A percentile compares a stretch with the other conserved stretches of the same genome.
These are phyloP conservation scores for Neomorphus geoffroyi DNA, from an alignment of 2,797 vertebrate species.

Conservation along the genomic window DNA sequence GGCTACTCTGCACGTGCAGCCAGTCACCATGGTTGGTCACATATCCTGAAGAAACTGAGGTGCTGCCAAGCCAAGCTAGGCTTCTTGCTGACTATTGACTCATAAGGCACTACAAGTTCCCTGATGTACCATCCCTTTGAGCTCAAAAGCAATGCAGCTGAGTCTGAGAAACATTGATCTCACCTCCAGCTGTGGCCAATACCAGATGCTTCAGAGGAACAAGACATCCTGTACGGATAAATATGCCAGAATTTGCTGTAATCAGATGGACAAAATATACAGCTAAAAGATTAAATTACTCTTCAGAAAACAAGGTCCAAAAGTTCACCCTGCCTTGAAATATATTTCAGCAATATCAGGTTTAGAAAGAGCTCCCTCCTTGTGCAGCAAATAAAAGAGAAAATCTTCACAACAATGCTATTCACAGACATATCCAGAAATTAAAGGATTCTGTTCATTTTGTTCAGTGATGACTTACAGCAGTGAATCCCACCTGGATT, in stretches of 20 bases:
- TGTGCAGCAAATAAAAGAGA: not conserved
- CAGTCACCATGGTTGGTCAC: not conserved
- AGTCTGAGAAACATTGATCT: constrained; percentile 29
- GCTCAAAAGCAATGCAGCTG: not conserved
- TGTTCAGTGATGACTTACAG: not conserved
- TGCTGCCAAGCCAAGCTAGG: no score
- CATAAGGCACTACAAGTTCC: not conserved
- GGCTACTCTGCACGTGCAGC: not conserved
- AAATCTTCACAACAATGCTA: not conserved
- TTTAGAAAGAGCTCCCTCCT: not conserved
- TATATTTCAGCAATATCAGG: not conserved
- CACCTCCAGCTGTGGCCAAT: constrained; percentile 3
- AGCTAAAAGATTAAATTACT: not conserved
- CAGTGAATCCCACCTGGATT: not conserved
- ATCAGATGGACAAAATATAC: not conserved
- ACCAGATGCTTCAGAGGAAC: not conserved
- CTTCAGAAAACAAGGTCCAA: not conserved
- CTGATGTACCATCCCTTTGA: not conserved
- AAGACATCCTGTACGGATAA: not conserved
- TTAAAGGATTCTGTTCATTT: not conserved
- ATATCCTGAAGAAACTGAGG: not conserved
- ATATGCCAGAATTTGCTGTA: not conserved
- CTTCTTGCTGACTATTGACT: not conserved
- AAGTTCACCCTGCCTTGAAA: not conserved
- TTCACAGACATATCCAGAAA: not conserved